phyloP scores from a whole-genome alignment of 2,888 invertebrate species.

The Drosophila ochracea region DNA sequence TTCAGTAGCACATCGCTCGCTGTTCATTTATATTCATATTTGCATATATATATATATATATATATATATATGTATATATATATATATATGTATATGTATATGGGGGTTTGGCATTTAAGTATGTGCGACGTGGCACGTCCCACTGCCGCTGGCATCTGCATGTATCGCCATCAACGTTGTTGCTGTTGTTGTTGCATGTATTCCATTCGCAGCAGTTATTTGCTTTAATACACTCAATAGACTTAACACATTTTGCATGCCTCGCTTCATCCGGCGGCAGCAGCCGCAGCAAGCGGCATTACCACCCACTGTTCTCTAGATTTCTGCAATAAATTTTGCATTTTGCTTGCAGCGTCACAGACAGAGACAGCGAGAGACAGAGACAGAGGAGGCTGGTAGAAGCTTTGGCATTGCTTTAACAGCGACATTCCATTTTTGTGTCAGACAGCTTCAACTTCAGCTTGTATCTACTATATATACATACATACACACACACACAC shows the following conservation, averaged over 20 bases:
- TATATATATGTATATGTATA: slow-evolving; percentile 36
- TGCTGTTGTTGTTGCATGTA: slow-evolving; percentile 60
- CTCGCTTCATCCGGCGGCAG: slow-evolving; percentile 57
- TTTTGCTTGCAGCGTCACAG: slow-evolving; percentile 68
- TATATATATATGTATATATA: not conserved
- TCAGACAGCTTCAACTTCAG: slow-evolving; percentile 50
- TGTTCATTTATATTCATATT: slow-evolving; percentile 80
- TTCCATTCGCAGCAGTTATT: slow-evolving; percentile 78
- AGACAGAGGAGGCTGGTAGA: not conserved
- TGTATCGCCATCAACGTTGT: slow-evolving; percentile 42
- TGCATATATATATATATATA: slow-evolving; percentile 57
- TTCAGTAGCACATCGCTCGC: slow-evolving; percentile 22
- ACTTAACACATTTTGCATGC: slow-evolving; percentile 78
- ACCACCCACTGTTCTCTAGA: slow-evolving; percentile 64
- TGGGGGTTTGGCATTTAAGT: slow-evolving; percentile 60
- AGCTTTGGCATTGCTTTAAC: slow-evolving; percentile 39
- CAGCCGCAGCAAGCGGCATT: slow-evolving; percentile 9
- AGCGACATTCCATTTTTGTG: slow-evolving; percentile 57
- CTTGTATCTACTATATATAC: not conserved
- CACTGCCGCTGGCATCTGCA: slow-evolving; percentile 34
- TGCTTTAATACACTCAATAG: slow-evolving; percentile 80
- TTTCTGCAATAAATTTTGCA: slow-evolving; percentile 78
- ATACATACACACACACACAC: slow-evolving; percentile 15
- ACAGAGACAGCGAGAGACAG: slow-evolving; percentile 3
- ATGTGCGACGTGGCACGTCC: slow-evolving; percentile 44